Base-by-base conservation (phyloP, 2,888 invertebrate genomes). In the Macaria liturata region DNA sequence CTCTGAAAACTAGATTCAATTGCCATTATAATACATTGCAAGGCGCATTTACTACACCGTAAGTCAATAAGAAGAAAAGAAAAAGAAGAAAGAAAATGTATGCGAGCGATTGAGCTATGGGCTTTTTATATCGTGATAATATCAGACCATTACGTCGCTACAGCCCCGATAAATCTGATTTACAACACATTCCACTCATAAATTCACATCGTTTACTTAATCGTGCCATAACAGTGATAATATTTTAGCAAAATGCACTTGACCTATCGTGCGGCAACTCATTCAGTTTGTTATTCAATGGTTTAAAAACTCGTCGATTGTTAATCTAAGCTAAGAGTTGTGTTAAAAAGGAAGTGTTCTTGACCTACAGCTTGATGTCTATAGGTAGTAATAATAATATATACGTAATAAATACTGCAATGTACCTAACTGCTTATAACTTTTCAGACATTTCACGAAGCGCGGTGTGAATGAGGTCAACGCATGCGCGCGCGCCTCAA, bases 391-490 rank as follows among this genome's bases (percentile, higher is more conserved):
- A 20, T 20, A 20, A 1, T 20, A 20, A 2, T 20, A 20, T 20
- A 20, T 20, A 66, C 58, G 52, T 53, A 60, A 57, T 50, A 52
- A 53, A 64, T 50, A 62, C 55, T 43, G 9, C 44, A 40, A 53
- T 57, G 57, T 57, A 37, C 34, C 34, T 37, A 47, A 59, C 42
- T 57, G 54, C 31, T 54, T 70, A 62, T 68, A 70, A 66, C 67
- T 70, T 70, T 66, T 74, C 67, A 80, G 80, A 80, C 74, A 79
- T 83, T 83, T 83, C 78, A 83, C 78, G 78, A 78, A 53, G 60
- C 51, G 61, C 57, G 46, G 54, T 52, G 9, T 49, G 67, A 79
- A 77, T 76, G 48, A 65, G 67, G 67, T 64, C 60, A 61, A 0
- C 42, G 42, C 42, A 42, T 4, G 42, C 42, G 42, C 69, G 59